Base-by-base conservation (phyloP, 2,113 vertebrate species). In the Myrmecobius fasciatus region DNA sequence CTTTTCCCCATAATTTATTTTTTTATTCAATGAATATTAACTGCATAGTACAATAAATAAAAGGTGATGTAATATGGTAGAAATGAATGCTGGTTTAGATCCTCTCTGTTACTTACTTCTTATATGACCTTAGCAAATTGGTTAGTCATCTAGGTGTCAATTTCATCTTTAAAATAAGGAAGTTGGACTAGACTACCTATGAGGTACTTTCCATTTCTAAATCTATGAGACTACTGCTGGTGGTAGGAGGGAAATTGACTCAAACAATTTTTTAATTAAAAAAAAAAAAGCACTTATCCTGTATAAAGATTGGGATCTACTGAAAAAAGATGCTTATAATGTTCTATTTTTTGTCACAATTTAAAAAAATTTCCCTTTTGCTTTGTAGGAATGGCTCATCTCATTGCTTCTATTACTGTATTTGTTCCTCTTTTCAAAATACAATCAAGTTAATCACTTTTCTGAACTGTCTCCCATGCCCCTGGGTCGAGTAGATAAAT, bases 371-470 rank as follows among this genome's bases (percentile, higher is more conserved):
- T 26, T 43, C 93, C 95, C 75, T 14, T 46, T 49, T 60, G 22
- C 53, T 24, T 0, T 54, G 8, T 95, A 99, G 99, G 99, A 99
- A 53, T 96, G 99, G 97, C 96, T 98, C 25, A 92, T 98, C 0
- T 97, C 96, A 0, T 94, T 98, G 83, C 0, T 99, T 0, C 97
- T 99, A 12, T 89, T 99, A 95, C 8, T 94, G 2, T 47, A 48
- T 31, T 60, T 98, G n/a, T 89, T 56, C 0, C 0, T 25, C 0
- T 3, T 89, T 0, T 0, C 88, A 0, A 0, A 0, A 0, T 0
- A 25, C 0, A 3, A 92, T 0, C 0, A 0, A 12, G 0, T 1
- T 9, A 0, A 0, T 6, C 0, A 0, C 0, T 0, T 0, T 6
- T 20, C 17, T 0, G 97, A 97, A 48, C 53, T 96, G 31, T 97